Evolutionary conservation across 2,113 vertebrate species (phyloP).

Genomic region (Amphilophus citrinellus): DNA sequence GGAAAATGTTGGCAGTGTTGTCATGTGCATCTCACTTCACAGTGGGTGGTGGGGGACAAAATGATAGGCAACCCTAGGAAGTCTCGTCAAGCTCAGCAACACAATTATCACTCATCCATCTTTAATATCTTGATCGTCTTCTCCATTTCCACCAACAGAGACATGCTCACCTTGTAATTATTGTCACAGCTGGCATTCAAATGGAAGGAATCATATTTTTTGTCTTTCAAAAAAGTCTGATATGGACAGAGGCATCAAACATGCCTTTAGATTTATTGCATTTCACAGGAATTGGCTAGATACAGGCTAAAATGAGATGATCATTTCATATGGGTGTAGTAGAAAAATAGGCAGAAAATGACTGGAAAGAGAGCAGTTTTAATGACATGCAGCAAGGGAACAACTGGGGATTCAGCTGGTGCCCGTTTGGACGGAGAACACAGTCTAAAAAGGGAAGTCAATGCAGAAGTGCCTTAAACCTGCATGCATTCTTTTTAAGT

Average conservation of each 20-base stretch:
- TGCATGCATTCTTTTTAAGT: too few relatives aligned
- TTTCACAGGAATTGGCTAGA: background rate
- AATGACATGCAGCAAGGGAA: too few relatives aligned
- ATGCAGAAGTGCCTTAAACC: too few relatives aligned
- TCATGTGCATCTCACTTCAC: slow-evolving; percentile 39
- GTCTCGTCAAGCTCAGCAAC: slow-evolving; percentile 64
- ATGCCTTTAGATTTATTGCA: background rate
- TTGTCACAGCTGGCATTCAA: slow-evolving; percentile 68
- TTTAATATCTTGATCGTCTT: slow-evolving; percentile 67
- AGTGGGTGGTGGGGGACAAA: slow-evolving; percentile 44
- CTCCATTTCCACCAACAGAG: slow-evolving; percentile 56
- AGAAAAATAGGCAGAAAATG: too few relatives aligned
- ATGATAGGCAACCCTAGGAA: slow-evolving; percentile 46
- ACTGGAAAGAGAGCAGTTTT: too few relatives aligned
- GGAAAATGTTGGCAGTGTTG: slow-evolving; percentile 15
- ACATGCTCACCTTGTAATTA: slow-evolving; percentile 64
- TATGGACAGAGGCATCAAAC: background rate
- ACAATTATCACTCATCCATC: slow-evolving; percentile 78
- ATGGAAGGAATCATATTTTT: slow-evolving; percentile 42
- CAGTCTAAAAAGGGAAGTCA: too few relatives aligned
- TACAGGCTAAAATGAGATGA: too few relatives aligned
- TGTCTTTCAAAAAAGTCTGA: slow-evolving; percentile 29
- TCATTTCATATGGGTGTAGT: too few relatives aligned
- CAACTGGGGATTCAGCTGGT: too few relatives aligned
- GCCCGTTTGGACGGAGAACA: too few relatives aligned